Evolutionary conservation across 2,113 vertebrate species (phyloP), one percentile per base, ranked within the genome.

Genomic region (Ceyx melanurus): DNA sequence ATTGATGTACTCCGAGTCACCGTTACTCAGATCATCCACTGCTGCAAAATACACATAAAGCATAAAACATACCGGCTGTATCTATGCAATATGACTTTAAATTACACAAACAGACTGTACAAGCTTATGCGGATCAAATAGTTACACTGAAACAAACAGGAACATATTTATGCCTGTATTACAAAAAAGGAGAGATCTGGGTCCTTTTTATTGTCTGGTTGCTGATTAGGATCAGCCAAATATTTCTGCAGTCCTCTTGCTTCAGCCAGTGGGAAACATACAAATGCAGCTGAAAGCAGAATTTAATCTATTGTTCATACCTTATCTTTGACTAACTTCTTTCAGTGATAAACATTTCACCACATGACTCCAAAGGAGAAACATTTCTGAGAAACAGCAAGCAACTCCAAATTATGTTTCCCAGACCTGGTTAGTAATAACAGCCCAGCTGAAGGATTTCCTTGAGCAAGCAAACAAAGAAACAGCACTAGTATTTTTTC

Each of bases 291-390:
- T 89, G 85, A 96, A 94, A 92, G 91, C 79, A 91, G 91, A 89
- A 96, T 96, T 94, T 91, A 82, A 90, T 86, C 82, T 92, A 88
- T 81, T 96, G 96, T 93, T 96, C 91, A 75, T 91, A 96, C 85
- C 75, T 95, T 96, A 95, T 89, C 92, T 95, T 93, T 91, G 78
- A 92, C 87, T 86, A 94, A 95, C 64, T 92, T 95, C 75, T 88
- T 79, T 94, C 70, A 86, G 75, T 76, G 89, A 94, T 92, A 96
- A 96, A 94, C 75, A 89, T 92, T 96, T 96, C 82, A 92, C 87
- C 76, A 89, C 91, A 92, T 83, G 92, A 88, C 91, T 95, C 82
- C 76, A 83, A 92, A 94, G 79, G 60, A 89, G 94, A 94, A 93
- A 89, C 56, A 89, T 89, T 96, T 96, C 96, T 93, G 80, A 95